Conservation (phyloP, 2,888 invertebrate genomes). For the Xanthostigma xanthostigma region DNA sequence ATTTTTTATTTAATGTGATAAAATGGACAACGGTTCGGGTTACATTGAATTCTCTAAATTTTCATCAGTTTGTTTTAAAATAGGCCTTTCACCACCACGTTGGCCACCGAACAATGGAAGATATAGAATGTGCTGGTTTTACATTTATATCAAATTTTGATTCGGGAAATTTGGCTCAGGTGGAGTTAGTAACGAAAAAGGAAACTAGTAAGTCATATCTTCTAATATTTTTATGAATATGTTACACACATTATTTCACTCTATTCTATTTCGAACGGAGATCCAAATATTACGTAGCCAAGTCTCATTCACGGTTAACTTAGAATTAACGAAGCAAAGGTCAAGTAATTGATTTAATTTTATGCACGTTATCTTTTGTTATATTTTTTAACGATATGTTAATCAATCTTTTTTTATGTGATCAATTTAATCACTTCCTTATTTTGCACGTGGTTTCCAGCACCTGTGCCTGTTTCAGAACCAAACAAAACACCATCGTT, state of each 20-base stretch:
- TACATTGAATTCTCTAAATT: too few relatives aligned
- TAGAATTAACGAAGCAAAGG: too few relatives aligned
- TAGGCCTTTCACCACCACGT: too few relatives aligned
- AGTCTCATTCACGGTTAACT: too few relatives aligned
- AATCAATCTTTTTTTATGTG: not conserved
- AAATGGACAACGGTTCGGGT: too few relatives aligned
- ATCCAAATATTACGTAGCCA: too few relatives aligned
- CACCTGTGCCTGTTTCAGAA: slow-evolving; percentile 2
- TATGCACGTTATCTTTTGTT: too few relatives aligned
- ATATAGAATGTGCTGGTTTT: slow-evolving; percentile 54
- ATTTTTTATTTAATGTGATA: too few relatives aligned
- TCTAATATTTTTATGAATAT: slow-evolving; percentile 10
- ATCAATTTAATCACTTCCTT: slow-evolving; percentile 7
- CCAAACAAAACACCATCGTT: slow-evolving; percentile 14
- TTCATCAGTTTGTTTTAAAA: too few relatives aligned
- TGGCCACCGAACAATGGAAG: slow-evolving; percentile 22
- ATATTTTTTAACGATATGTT: not conserved
- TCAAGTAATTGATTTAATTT: too few relatives aligned
- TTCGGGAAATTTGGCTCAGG: slow-evolving; percentile 75
- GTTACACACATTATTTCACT: slow-evolving; percentile 19
- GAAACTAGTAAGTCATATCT: slow-evolving; percentile 34
- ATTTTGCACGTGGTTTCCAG: not conserved
- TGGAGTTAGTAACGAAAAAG: slow-evolving; percentile 52
- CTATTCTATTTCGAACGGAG: not conserved
- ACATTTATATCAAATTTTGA: slow-evolving; percentile 78